A percentile compares a stretch with the other conserved stretches of the same genome.
These are phyloP conservation scores for Ibycter americanus DNA, from an alignment of 2,797 vertebrate species.

Conservation along the genomic window DNA sequence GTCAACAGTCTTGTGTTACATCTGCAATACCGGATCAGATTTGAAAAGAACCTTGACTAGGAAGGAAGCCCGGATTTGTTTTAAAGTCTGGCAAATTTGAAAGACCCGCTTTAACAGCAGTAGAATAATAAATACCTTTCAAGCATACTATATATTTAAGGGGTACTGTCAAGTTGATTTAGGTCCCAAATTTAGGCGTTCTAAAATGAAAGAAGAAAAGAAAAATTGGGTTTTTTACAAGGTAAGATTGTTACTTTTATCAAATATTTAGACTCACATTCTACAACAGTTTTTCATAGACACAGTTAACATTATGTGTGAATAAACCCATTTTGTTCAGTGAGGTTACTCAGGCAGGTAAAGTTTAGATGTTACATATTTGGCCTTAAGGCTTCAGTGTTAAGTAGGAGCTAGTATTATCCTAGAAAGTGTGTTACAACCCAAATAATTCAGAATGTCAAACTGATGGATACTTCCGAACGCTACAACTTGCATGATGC, in stretches of 20 bases:
- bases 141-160: background rate
- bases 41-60: background rate
- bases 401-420: background rate
- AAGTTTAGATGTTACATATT: background rate
- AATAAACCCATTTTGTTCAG: background rate
- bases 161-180: background rate
- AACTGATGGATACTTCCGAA: background rate
- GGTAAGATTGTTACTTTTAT: background rate
- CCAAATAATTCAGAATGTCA: background rate
- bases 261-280: background rate
- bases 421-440: background rate
- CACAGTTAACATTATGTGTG: background rate
- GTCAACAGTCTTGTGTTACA: background rate
- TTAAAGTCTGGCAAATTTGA: constrained; percentile 10
- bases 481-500: fast-evolving
- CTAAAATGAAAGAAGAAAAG: background rate
- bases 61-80: background rate
- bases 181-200: background rate
- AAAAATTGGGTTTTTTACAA: background rate
- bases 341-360: background rate
- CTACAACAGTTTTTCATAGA: background rate
- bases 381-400: background rate
- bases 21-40: background rate
- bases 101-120: background rate
- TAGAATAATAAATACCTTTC: constrained; percentile 17